Base-by-base conservation (phyloP, 1,140 invertebrate genomes). In the Battus philenor region DNA sequence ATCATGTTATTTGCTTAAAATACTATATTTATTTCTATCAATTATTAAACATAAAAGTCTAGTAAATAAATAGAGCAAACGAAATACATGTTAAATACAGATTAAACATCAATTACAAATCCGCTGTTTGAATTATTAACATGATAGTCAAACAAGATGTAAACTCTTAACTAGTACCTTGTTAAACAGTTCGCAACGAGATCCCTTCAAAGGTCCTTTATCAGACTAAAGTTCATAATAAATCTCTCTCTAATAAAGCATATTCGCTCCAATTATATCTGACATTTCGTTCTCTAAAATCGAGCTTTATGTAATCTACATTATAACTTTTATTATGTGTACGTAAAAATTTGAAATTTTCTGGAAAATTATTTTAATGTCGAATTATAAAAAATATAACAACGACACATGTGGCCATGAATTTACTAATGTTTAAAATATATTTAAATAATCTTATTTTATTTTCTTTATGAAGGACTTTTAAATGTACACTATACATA, bases 181-280 rank as follows among this genome's bases (percentile, higher is more conserved):
- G 55, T 66, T 61, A 62, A 62, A 63, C 50, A 56, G 47, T 54
- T 59, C 47, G 46, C 48, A 59, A 59, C 44, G 50, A 49, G 45
- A 54, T 57, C 63, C 54, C 47, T 68, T 63, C 54, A 62, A 60
- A 65, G 59, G 56, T 44, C 54, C 63, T 62, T 68, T 61, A 69
- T 61, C 68, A 60, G 32, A 31, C 38, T 50, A 45, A 58, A 66
- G 64, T 70, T 67, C 52, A 39, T 50, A 53, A 56, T 60, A 67
- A 67, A 65, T 70, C 54, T 61, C 52, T 59, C 47, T 48, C 55
- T 68, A 67, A 65, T 67, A 60, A 57, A 59, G 45, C 54, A 53
- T 66, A 54, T 61, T 57, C 59, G 44, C 60, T 54, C 68, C 66
- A 67, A 72, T 72, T 68, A 69, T 46, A 51, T 38, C 45, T 55